A percentile compares a stretch with the other conserved stretches of the same genome.
Evolutionary conservation across 2,113 vertebrate species (phyloP).

Genomic region (Pantherophis guttatus): DNA sequence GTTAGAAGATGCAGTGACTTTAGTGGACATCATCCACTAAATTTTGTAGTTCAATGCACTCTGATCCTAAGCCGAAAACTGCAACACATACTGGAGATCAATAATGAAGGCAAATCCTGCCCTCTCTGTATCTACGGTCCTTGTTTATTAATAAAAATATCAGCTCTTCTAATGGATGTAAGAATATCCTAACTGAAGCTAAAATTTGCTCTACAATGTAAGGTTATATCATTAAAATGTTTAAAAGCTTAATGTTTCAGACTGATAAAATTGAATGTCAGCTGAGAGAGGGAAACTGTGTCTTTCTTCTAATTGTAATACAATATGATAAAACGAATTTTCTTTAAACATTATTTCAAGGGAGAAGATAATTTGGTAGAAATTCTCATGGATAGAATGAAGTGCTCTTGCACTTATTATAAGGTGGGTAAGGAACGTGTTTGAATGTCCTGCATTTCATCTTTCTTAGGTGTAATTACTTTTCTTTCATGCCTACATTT

Average conservation of each 20-base stretch:
- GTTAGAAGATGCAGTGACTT: neutral
- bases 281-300: neutral
- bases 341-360: neutral
- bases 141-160: neutral
- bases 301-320: neutral
- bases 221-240: neutral
- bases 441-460: neutral
- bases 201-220: neutral
- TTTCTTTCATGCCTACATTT: constrained; percentile 17
- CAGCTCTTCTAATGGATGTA: neutral
- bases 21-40: neutral
- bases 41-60: neutral
- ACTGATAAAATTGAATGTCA: neutral
- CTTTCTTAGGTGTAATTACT: constrained; percentile 31
- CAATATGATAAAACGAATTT: neutral
- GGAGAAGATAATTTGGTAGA: neutral
- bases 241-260: neutral
- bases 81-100: neutral
- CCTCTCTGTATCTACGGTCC: neutral
- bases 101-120: neutral
- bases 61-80: neutral
- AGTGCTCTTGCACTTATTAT: neutral
- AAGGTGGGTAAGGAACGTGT: neutral
- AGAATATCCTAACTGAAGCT: neutral
- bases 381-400: neutral